These are phyloP conservation scores for Mergus octosetaceus DNA, from an alignment of 2,797 vertebrate species.

Conservation along the genomic window DNA sequence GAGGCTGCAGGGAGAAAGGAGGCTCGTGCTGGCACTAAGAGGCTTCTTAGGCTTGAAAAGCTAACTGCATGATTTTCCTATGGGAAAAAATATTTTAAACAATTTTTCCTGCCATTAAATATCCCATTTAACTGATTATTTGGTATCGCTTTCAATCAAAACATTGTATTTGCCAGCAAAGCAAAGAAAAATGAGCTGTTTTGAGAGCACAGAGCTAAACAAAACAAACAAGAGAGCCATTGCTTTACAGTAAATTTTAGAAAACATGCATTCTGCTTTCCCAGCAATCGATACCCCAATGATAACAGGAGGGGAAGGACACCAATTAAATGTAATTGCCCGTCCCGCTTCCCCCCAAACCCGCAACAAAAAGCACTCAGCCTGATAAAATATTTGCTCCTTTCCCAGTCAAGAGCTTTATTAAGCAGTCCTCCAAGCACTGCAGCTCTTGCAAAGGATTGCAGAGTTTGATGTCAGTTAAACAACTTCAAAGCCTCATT, in stretches of 20 bases:
- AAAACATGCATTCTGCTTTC: slow-evolving; percentile 47
- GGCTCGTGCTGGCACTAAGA: background rate
- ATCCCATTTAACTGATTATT: slow-evolving; percentile 53
- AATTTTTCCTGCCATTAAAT: slow-evolving; percentile 55
- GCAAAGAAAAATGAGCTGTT: slow-evolving; percentile 63
- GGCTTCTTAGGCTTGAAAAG: background rate
- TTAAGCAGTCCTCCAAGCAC: slow-evolving; percentile 45
- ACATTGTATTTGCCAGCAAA: slow-evolving; percentile 26
- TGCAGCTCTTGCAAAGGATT: slow-evolving; percentile 32
- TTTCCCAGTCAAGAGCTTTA: slow-evolving; percentile 50
- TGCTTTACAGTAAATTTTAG: slow-evolving; percentile 34
- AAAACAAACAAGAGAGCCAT: slow-evolving; percentile 56
- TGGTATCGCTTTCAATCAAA: slow-evolving; percentile 71
- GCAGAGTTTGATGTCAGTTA: slow-evolving; percentile 38
- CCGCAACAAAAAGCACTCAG: slow-evolving; percentile 37
- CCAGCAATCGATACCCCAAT: slow-evolving; percentile 52
- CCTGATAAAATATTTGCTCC: slow-evolving; percentile 59
- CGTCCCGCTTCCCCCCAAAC: slow-evolving; percentile 9
- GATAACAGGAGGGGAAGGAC: slow-evolving; percentile 56
- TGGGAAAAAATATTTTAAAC: slow-evolving; percentile 57
- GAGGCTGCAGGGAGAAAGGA: background rate
- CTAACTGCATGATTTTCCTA: slow-evolving; percentile 44
- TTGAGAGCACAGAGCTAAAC: slow-evolving; percentile 47
- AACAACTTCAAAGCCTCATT: slow-evolving; percentile 31
- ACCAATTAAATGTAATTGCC: slow-evolving; percentile 50